phyloP scores from a whole-genome alignment of 2,113 vertebrate genomes.

The Cranoglanis bouderius region DNA sequence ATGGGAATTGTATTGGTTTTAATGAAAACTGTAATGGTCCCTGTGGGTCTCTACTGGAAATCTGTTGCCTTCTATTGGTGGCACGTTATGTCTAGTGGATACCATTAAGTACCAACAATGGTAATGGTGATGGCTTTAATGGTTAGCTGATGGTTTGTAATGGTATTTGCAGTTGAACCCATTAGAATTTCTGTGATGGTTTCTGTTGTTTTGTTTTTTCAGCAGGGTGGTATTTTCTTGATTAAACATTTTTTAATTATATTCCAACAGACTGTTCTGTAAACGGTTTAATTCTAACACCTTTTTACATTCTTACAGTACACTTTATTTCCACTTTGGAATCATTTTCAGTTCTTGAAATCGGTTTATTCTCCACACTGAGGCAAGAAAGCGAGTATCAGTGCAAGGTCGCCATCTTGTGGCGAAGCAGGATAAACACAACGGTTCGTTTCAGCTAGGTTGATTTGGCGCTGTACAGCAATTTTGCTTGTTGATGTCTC shows the following conservation, averaged over 20 bases:
- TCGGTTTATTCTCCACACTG: neutral
- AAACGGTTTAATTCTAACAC: neutral
- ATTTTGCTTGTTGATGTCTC: neutral
- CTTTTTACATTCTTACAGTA: neutral
- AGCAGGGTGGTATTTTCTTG: neutral
- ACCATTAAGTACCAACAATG: no score
- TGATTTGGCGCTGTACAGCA: neutral
- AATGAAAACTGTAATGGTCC: no score
- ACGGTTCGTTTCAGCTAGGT: neutral
- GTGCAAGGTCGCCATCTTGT: slow-evolving; percentile 37
- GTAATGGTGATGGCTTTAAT: no score
- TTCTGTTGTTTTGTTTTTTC: no score
- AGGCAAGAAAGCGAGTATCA: neutral
- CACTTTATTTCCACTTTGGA: neutral
- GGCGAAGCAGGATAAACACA: neutral
- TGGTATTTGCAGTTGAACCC: no score
- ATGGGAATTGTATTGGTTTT: no score
- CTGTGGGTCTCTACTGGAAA: no score
- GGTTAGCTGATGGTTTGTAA: no score
- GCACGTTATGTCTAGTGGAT: no score
- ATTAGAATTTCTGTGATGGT: no score
- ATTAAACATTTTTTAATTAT: neutral
- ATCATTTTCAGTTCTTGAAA: neutral
- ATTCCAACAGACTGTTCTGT: neutral
- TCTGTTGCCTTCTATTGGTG: no score